A percentile compares a stretch with the other conserved stretches of the same genome.
Conservation (phyloP, 2,797 vertebrate species). For the Falco rusticolus region DNA sequence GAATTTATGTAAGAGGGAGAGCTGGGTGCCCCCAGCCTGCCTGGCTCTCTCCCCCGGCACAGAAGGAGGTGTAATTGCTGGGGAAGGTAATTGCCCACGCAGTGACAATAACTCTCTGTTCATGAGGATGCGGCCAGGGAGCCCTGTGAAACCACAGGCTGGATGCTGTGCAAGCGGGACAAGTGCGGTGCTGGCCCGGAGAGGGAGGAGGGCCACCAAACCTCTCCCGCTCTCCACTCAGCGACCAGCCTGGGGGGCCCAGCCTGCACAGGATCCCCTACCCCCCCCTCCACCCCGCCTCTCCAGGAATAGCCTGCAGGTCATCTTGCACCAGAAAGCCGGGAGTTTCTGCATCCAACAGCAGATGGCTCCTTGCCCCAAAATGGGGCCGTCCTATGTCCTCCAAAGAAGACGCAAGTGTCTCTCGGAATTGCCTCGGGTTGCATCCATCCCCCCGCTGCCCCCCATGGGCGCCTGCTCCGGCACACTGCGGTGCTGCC, state of each 20-base stretch:
- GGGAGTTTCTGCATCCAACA: not conserved
- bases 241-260: not conserved
- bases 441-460: not conserved
- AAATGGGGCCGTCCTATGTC: not conserved
- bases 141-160: not conserved
- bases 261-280: not conserved
- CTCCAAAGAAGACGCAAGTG: not conserved
- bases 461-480: not conserved
- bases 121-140: not conserved
- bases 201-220: not conserved
- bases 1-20: not conserved
- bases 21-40: not conserved
- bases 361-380: not conserved
- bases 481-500: accelerated
- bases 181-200: not conserved
- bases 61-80: not conserved
- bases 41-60: not conserved
- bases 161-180: accelerated
- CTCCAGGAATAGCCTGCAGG: not conserved
- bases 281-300: too few relatives aligned
- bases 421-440: not conserved
- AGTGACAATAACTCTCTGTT: not conserved
- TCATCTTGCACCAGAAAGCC: not conserved
- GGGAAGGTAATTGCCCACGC: not conserved
- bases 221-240: not conserved